Percentiles rank a stretch among this genome's conserved stretches.
phyloP scores from a whole-genome alignment of 2,113 vertebrate genomes.

The Thunnus thynnus region DNA sequence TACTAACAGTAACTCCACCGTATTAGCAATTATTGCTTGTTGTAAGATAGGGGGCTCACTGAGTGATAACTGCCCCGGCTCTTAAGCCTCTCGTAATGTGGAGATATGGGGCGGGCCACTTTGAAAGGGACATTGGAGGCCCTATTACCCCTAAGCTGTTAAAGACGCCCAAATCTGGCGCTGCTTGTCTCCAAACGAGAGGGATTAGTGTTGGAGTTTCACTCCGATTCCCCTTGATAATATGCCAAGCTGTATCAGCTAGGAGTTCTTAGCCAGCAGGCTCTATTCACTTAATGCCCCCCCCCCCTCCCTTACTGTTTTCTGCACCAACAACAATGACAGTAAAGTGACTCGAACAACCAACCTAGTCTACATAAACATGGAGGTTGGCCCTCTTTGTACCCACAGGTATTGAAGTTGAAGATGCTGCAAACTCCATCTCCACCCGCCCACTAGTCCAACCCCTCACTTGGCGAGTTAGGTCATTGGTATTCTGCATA shows the following conservation, averaged over 20 bases:
- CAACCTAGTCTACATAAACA: slow-evolving; percentile 39
- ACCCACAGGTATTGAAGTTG: slow-evolving; percentile 20
- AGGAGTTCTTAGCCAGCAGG: slow-evolving; percentile 57
- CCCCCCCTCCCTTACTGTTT: not conserved
- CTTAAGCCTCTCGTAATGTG: slow-evolving; percentile 73
- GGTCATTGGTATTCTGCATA: slow-evolving; percentile 60
- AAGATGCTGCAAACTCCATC: slow-evolving; percentile 16
- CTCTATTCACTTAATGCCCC: slow-evolving; percentile 50
- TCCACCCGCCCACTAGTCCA: not conserved
- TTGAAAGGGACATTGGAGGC: slow-evolving; percentile 75
- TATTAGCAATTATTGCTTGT: slow-evolving; percentile 71
- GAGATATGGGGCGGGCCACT: slow-evolving; percentile 64
- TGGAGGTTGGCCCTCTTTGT: slow-evolving; percentile 20
- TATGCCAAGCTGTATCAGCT: slow-evolving; percentile 58
- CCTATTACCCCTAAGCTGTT: slow-evolving; percentile 77
- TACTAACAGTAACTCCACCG: slow-evolving; percentile 44
- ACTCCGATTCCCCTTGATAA: slow-evolving; percentile 74
- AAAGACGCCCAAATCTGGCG: slow-evolving; percentile 73
- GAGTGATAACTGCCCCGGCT: slow-evolving; percentile 68
- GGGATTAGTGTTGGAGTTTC: slow-evolving; percentile 78
- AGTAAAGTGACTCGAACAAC: slow-evolving; percentile 35
- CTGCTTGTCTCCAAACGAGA: slow-evolving; percentile 74
- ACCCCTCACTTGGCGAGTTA: slow-evolving; percentile 1
- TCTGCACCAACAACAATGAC: slow-evolving; percentile 33
- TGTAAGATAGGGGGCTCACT: slow-evolving; percentile 57